These are phyloP conservation scores for Salticus scenicus DNA, from an alignment of 2,888 invertebrate genomes.

Conservation along the genomic window DNA sequence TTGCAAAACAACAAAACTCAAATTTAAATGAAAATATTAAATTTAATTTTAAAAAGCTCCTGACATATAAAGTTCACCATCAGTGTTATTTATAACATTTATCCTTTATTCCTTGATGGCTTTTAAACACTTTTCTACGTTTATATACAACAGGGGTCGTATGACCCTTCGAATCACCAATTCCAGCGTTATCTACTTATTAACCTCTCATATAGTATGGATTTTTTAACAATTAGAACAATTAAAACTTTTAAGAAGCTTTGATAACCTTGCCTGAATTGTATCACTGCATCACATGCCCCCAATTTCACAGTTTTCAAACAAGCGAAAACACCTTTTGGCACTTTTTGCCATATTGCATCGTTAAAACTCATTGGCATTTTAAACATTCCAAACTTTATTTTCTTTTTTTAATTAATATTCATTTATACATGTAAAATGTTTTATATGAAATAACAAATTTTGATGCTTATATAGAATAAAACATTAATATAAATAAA, in stretches of 20 bases:
- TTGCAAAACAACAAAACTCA: too few species aligned
- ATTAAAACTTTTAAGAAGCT: not conserved
- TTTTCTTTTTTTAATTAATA: too few species aligned
- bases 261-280: not conserved
- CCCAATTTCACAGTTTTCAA: too few species aligned
- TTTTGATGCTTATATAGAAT: too few species aligned
- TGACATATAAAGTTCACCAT: not conserved
- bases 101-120: not conserved
- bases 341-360: conserved; percentile 7
- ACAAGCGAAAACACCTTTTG: not conserved
- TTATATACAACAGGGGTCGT: not conserved
- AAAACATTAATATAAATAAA: too few species aligned
- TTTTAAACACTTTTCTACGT: not conserved
- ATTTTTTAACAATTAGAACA: not conserved
- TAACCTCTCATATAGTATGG: not conserved
- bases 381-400: too few species aligned
- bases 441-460: too few species aligned
- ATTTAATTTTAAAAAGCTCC: not conserved
- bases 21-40: too few species aligned
- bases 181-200: not conserved
- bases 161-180: not conserved
- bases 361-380: conserved; percentile 24
- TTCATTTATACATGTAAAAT: too few species aligned
- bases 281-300: conserved; percentile 6
- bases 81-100: not conserved